Conservation (phyloP, 2,888 invertebrate genomes). For the Clivina fossor region DNA sequence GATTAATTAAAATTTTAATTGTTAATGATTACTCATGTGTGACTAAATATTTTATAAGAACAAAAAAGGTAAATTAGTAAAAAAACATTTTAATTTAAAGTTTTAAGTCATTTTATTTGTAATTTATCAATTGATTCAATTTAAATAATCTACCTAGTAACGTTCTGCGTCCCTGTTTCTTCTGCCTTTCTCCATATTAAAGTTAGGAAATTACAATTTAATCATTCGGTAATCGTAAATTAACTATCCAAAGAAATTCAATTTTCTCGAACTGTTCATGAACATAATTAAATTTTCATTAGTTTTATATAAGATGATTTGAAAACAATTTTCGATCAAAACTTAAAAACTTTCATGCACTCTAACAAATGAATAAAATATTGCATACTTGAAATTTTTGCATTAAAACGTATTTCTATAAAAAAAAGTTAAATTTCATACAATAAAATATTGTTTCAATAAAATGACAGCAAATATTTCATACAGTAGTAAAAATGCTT, state of each 20-base stretch:
- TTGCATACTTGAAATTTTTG: slow-evolving; percentile 1
- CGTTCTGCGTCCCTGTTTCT: too few relatives aligned
- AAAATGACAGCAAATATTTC: too few relatives aligned
- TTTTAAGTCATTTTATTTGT: background rate
- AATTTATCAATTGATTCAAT: slow-evolving; percentile 2
- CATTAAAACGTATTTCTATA: too few relatives aligned
- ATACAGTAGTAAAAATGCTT: too few relatives aligned
- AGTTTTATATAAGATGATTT: slow-evolving; percentile 18
- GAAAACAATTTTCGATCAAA: slow-evolving; percentile 21
- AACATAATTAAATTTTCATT: slow-evolving; percentile 27
- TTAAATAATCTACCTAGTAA: slow-evolving; percentile 3
- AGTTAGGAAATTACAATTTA: slow-evolving; percentile 25
- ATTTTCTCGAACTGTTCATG: slow-evolving; percentile 22
- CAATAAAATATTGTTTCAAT: too few relatives aligned
- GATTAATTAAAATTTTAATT: background rate
- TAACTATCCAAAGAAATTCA: slow-evolving; percentile 31
- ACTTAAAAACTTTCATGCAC: too few relatives aligned
- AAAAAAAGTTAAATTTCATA: too few relatives aligned
- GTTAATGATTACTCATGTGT: background rate
- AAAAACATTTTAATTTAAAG: background rate
- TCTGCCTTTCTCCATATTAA: slow-evolving; percentile 15
- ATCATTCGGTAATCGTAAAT: slow-evolving; percentile 23
- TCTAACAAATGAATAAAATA: slow-evolving; percentile 9
- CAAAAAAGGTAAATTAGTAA: background rate
- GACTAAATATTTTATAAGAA: background rate